These are phyloP conservation scores for Ochropleura leucogaster DNA, from an alignment of 2,888 invertebrate genomes.

Conservation along the genomic window DNA sequence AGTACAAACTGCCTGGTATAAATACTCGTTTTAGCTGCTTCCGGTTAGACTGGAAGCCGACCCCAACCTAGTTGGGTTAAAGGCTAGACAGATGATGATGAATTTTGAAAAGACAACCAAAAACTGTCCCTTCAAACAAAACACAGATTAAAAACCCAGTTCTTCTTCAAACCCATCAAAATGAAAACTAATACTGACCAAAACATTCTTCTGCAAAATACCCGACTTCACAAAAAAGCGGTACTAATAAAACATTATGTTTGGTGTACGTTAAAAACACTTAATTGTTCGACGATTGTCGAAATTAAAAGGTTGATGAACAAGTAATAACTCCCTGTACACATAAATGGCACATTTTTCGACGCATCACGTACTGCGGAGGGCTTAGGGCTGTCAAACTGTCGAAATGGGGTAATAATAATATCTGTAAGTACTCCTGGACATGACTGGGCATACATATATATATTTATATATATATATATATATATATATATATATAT, in stretches of 20 bases:
- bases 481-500: too few species aligned
- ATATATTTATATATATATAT: too few species aligned
- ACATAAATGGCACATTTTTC: conserved; percentile 74
- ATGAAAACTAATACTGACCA: conserved; percentile 54
- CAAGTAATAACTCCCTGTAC: conserved; percentile 65
- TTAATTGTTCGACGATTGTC: conserved; percentile 67
- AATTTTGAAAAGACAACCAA: neutral
- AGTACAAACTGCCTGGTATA: too few species aligned
- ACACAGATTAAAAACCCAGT: conserved; percentile 3
- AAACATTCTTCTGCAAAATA: conserved; percentile 51
- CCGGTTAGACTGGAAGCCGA: too few species aligned
- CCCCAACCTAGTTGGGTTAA: too few species aligned
- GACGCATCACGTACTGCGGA: conserved; percentile 74
- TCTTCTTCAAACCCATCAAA: conserved; percentile 42
- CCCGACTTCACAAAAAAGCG: conserved; percentile 46
- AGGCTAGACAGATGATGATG: too few species aligned
- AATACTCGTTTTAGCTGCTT: too few species aligned
- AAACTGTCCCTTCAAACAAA: neutral
- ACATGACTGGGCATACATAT: too few species aligned
- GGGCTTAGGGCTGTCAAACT: conserved; percentile 50
- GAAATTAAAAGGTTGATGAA: conserved; percentile 69
- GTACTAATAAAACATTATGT: conserved; percentile 59
- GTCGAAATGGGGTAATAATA: neutral
- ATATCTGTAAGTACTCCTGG: neutral
- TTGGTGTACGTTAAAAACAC: conserved; percentile 55